These are phyloP conservation scores for Drosophila formosana DNA, from an alignment of 2,888 invertebrate genomes.

Conservation along the genomic window DNA sequence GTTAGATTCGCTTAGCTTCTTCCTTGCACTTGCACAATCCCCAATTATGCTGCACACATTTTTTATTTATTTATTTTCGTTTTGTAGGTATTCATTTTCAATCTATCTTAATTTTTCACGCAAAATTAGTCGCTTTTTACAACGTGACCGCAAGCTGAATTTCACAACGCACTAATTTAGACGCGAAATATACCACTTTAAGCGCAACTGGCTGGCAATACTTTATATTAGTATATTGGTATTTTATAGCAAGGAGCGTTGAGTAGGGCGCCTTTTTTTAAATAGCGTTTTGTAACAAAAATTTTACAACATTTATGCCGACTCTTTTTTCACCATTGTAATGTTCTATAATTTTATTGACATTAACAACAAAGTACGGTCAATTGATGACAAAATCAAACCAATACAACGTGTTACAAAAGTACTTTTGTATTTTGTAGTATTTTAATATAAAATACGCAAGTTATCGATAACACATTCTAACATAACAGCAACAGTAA, in stretches of 20 bases:
- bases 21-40: conserved; percentile 13
- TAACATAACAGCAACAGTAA: conserved; percentile 10
- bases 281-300: background rate
- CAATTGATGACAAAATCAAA: too few species aligned
- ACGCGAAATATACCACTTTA: background rate
- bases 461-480: background rate
- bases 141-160: conserved; percentile 1
- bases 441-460: background rate
- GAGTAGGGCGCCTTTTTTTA: background rate
- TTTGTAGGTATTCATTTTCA: conserved; percentile 54
- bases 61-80: conserved; percentile 42
- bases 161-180: background rate
- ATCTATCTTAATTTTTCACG: conserved; percentile 45
- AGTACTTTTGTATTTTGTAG: background rate
- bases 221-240: background rate
- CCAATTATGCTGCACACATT: conserved; percentile 31
- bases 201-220: background rate
- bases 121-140: conserved; percentile 31
- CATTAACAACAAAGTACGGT: too few species aligned
- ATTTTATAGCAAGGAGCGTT: background rate
- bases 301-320: background rate
- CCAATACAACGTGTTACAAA: too few species aligned
- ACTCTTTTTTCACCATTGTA: too few species aligned
- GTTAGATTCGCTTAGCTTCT: conserved; percentile 2
- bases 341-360: too few species aligned